Evolutionary conservation across 2,888 invertebrate species (phyloP), one percentile per base, ranked within the genome.

Genomic region (Himalopsyche kuldschensis): DNA sequence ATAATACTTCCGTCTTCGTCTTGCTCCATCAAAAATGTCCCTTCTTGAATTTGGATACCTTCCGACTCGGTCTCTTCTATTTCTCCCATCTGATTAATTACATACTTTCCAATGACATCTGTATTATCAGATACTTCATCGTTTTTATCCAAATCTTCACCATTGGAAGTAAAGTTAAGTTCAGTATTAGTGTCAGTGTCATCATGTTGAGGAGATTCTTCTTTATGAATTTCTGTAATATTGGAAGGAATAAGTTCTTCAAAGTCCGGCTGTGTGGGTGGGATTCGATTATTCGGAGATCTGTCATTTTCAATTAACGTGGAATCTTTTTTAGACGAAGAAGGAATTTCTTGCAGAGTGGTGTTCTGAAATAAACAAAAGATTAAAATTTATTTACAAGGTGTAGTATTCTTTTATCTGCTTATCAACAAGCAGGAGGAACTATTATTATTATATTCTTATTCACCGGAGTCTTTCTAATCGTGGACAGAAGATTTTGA

Each of bases 1-100:
- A 91, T 87, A 15, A 91, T 89, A 0, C 90, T 89, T 0, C 89
- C 89, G 27, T 89, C 88, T 1, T 89, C 89, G 3, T 11, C 88
- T 87, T 87, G 84, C 30, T 90, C 89, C 87, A 91, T 88, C 0
- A 91, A 89, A 85, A 91, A 89, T 2, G 91, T 90, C 1, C 86
- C 85, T 8, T 88, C 86, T 87, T 89, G 88, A 47, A 87, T 88
- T 3, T 88, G 89, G 0, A 88, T 88, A 0, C 89, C 89, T 2
- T 55, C 55, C 0, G 55, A n/a, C 55, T 55, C 55, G 55, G n/a
- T 32, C 75, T 76, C 30, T 82, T 81, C 47, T 82, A 41, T 79
- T 82, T 80, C 79, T 84, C 81, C 55, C 83, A 85, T 79, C 30
- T 85, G 79, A 20, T 81, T 79, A 46, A 81, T 84, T 41, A 84